Evolutionary conservation across 1,140 invertebrate genomes (phyloP).

Genomic region (Sweltsa coloradensis): DNA sequence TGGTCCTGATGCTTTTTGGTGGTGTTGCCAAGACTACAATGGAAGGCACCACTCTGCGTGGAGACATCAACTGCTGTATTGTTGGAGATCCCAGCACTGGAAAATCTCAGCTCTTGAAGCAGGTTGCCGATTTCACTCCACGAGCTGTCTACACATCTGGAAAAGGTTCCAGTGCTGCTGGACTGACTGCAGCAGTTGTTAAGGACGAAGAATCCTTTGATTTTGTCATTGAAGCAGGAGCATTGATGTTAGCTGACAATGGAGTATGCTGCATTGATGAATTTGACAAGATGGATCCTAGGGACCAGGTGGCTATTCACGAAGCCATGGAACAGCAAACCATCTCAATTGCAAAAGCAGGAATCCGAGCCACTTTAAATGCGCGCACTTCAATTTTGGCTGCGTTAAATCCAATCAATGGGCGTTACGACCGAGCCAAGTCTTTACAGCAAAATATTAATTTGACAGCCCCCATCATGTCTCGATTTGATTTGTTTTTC

Average conservation of each 20-base stretch:
- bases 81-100: conserved; percentile 98
- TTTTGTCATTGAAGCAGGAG: conserved; percentile 99
- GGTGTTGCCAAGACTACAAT: conserved; percentile 92
- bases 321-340: conserved; percentile 99
- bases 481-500: conserved; percentile 97
- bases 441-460: conserved; percentile 92
- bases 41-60: conserved; percentile 66
- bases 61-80: conserved; percentile 96
- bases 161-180: conserved; percentile 94
- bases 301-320: conserved; percentile 98
- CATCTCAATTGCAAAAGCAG: conserved; percentile 97
- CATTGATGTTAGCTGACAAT: conserved; percentile 97
- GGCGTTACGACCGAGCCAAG: conserved; percentile 89
- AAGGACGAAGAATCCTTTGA: conserved; percentile 95
- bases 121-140: conserved; percentile 90
- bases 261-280: conserved; percentile 99
- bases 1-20: conserved; percentile 94
- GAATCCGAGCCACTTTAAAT: conserved; percentile 93
- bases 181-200: conserved; percentile 95
- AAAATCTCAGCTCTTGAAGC: conserved; percentile 95
- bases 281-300: conserved; percentile 98
- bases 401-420: conserved; percentile 94
- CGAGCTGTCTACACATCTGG: conserved; percentile 97
- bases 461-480: conserved; percentile 96
- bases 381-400: conserved; percentile 96